These are phyloP conservation scores for Caiman crocodilus DNA, from an alignment of 2,797 vertebrate species.

Conservation along the genomic window DNA sequence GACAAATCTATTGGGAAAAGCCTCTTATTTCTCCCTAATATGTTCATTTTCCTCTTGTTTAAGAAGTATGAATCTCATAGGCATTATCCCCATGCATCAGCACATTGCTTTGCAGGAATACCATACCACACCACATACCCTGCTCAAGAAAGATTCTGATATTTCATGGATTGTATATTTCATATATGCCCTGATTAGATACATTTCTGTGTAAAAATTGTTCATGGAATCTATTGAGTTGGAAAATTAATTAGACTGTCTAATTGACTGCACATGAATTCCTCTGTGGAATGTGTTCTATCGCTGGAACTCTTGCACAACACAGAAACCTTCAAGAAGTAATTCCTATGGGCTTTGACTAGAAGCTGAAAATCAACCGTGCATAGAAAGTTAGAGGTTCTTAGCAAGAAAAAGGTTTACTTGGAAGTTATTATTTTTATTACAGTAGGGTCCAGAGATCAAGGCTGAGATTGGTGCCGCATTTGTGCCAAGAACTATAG, in stretches of 20 bases:
- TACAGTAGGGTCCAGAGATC: not conserved
- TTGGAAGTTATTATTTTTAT: constrained; percentile 12
- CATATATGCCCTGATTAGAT: constrained; percentile 34
- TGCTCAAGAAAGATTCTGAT: constrained; percentile 39
- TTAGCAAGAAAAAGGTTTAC: constrained; percentile 1
- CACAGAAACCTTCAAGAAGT: constrained; percentile 45
- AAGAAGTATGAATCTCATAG: constrained; percentile 11
- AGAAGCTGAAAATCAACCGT: constrained; percentile 32
- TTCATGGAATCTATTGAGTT: constrained; percentile 75
- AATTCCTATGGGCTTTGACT: constrained; percentile 41
- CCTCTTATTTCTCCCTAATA: not conserved
- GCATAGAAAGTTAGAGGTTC: not conserved
- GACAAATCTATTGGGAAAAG: constrained; percentile 2
- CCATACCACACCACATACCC: not conserved
- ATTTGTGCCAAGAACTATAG: constrained; percentile 25
- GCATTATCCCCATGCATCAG: not conserved
- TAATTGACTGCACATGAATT: constrained; percentile 80
- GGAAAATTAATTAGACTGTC: constrained; percentile 79
- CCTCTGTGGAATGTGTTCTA: constrained; percentile 75
- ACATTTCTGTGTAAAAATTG: constrained; percentile 28
- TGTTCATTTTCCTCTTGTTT: constrained; percentile 6
- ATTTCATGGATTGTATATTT: constrained; percentile 65
- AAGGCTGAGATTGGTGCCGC: not conserved
- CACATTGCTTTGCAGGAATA: not conserved
- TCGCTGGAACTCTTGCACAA: constrained; percentile 34